Evolutionary conservation across 2,888 invertebrate genomes (phyloP), one percentile per base, ranked within the genome.

Genomic region (Ceriagrion tenellum): DNA sequence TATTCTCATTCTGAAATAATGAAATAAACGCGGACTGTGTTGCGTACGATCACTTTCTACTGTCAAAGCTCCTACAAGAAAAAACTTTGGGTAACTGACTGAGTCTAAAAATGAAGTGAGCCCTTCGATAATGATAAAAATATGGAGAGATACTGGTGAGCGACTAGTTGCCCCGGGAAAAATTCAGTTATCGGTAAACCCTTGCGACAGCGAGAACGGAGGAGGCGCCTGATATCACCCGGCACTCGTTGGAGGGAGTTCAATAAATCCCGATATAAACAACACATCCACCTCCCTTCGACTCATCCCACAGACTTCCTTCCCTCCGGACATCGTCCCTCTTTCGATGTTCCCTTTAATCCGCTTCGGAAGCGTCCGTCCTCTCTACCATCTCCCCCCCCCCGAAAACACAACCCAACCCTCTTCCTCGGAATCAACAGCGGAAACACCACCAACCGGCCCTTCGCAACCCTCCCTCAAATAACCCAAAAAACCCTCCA

Each of bases 381-480:
- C 47, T 20, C 26, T 40, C 93, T 40, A 0, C 47, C 69, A 20
- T 69, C 26, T 30, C 40, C 18, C 47, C n/a, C 47, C n/a, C 35
- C 13, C 93, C 47, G 13, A 12, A 35, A 23, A 35, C 91, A 63
- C 40, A n/a, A 30, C n/a, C 69, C n/a, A 59, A 35, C 90, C 90
- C 30, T 91, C 35, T 30, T 23, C 59, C 90, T 30, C 59, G 55
- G 90, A 59, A 91, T 91, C 59, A 91, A 59, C 90, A 91, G 90
- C 90, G 59, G 59, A n/a, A 88, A 55, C 88, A n/a, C 13, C 40
- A 10, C 88, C 47, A n/a, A 23, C 59, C 59, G 4, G 18, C 59
- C 59, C 69, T n/a, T n/a, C 69, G n/a, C 16, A n/a, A 18, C 47
- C 47, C 47, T 47, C 47, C 69, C 26, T 26, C 69, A 69, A n/a